phyloP scores from a whole-genome alignment of 2,797 vertebrate species.

The Myripristis jacobus region DNA sequence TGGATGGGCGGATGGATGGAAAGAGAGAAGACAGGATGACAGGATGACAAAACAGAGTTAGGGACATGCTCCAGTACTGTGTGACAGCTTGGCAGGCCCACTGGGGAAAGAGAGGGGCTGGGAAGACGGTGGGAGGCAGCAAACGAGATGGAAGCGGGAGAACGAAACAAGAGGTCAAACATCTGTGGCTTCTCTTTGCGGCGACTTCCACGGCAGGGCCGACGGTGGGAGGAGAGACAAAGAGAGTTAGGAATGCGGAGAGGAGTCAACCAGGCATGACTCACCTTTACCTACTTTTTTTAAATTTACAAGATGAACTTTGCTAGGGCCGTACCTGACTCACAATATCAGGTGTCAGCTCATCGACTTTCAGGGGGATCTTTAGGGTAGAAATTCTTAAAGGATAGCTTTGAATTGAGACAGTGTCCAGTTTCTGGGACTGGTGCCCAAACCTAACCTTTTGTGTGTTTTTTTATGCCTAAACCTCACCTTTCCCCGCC shows the following conservation, averaged over 20 bases:
- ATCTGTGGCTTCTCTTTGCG: slow-evolving; percentile 50
- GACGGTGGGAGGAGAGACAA: slow-evolving; percentile 41
- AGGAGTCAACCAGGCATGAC: slow-evolving; percentile 27
- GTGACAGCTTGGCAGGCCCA: slow-evolving; percentile 72
- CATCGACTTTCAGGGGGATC: too few species aligned
- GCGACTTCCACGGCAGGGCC: slow-evolving; percentile 54
- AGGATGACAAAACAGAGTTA: slow-evolving; percentile 79
- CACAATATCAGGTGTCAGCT: too few species aligned
- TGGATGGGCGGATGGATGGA: slow-evolving; percentile 57
- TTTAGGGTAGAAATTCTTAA: too few species aligned
- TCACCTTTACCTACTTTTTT: not conserved
- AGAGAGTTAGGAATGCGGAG: slow-evolving; percentile 11
- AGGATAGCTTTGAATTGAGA: too few species aligned
- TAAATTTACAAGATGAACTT: slow-evolving; percentile 11
- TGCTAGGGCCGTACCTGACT: too few species aligned
- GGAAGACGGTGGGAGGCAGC: slow-evolving; percentile 41
- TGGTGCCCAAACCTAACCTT: too few species aligned
- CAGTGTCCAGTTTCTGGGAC: too few species aligned
- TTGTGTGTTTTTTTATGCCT: too few species aligned
- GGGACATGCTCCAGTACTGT: slow-evolving; percentile 75
- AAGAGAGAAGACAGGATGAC: slow-evolving; percentile 73
- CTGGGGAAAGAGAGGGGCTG: slow-evolving; percentile 50
- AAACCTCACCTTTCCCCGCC: too few species aligned
- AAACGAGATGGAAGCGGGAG: slow-evolving; percentile 35
- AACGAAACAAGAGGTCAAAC: slow-evolving; percentile 67